phyloP scores from a whole-genome alignment of 2,888 invertebrate genomes.

The Xanthorhoe designata region DNA sequence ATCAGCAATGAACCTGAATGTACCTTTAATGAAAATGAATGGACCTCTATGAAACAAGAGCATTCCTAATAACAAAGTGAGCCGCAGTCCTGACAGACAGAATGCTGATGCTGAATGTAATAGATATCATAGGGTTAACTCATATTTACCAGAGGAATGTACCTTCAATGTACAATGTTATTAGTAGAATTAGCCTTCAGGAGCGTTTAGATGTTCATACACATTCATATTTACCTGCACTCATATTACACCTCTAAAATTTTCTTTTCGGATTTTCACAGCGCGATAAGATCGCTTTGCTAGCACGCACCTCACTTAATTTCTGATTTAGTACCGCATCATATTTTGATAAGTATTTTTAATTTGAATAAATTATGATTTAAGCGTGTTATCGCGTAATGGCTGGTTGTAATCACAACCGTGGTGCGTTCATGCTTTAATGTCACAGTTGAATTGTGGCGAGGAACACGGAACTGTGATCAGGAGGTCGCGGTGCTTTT shows the following conservation, averaged over 20 bases:
- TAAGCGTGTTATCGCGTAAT: slow-evolving; percentile 79
- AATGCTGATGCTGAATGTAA: too few relatives aligned
- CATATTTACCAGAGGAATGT: too few relatives aligned
- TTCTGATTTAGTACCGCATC: slow-evolving; percentile 84
- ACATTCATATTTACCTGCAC: background rate
- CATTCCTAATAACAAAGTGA: too few relatives aligned
- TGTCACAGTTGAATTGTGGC: slow-evolving; percentile 47
- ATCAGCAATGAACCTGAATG: too few relatives aligned
- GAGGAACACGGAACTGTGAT: slow-evolving; percentile 51
- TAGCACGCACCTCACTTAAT: slow-evolving; percentile 80
- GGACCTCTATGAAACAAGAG: too few relatives aligned
- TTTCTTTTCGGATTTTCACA: slow-evolving; percentile 75
- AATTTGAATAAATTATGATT: slow-evolving; percentile 86
- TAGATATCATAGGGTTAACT: too few relatives aligned
- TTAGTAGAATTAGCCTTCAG: too few relatives aligned
- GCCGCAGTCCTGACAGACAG: too few relatives aligned
- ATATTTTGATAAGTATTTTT: slow-evolving; percentile 86
- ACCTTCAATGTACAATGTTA: too few relatives aligned
- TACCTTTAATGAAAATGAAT: too few relatives aligned
- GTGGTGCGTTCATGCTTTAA: slow-evolving; percentile 65
- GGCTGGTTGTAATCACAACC: slow-evolving; percentile 74
- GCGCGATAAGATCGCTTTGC: slow-evolving; percentile 75
- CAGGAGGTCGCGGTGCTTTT: slow-evolving; percentile 8
- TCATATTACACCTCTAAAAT: slow-evolving; percentile 4
- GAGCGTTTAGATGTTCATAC: background rate